These are phyloP conservation scores for Mimas tiliae DNA, from an alignment of 2,888 invertebrate species.

Conservation along the genomic window DNA sequence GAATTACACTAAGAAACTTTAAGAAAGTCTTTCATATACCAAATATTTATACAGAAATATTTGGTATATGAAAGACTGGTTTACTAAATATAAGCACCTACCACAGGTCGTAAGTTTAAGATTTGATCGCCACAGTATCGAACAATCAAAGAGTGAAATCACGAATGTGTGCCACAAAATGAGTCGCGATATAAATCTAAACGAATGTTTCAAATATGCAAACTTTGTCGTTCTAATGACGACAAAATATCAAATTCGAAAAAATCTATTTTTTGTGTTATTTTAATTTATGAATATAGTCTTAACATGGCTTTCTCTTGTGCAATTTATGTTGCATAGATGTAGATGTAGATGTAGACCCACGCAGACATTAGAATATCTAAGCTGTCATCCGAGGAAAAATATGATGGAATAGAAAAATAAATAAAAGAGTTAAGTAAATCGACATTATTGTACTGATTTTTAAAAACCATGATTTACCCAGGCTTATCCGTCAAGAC, in stretches of 20 bases:
- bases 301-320: constrained; percentile 5
- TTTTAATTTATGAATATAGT: constrained; percentile 12
- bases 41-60: background rate
- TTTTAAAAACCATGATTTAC: no score
- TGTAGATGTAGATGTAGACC: no score
- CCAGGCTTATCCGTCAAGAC: no score
- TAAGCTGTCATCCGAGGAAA: background rate
- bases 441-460: no score
- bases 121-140: constrained; percentile 1
- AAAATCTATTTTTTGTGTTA: constrained; percentile 12
- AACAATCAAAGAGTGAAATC: constrained; percentile 17
- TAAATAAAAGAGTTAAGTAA: background rate
- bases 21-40: background rate
- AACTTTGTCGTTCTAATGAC: constrained; percentile 6
- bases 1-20: background rate
- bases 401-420: background rate
- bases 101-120: background rate
- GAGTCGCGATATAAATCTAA: constrained; percentile 15
- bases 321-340: constrained; percentile 17
- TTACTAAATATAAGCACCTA: background rate
- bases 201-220: constrained; percentile 20
- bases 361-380: background rate
- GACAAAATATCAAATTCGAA: constrained; percentile 12
- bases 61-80: no score
- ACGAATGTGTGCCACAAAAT: constrained; percentile 17